These are phyloP conservation scores for Labeo rohita DNA, from an alignment of 2,113 vertebrate genomes.

Conservation along the genomic window DNA sequence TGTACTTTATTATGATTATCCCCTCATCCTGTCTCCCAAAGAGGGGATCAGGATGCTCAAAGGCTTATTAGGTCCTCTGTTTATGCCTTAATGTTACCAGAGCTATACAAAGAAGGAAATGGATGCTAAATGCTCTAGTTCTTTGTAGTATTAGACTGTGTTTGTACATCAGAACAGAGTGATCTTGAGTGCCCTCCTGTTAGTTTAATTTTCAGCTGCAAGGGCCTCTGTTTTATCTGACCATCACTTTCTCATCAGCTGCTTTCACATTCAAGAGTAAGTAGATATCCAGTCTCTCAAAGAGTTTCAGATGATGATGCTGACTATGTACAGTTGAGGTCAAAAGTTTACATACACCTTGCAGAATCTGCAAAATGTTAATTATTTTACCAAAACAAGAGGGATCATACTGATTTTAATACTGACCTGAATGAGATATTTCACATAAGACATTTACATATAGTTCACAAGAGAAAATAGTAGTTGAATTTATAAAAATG, in stretches of 20 bases:
- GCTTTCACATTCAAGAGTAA: background rate
- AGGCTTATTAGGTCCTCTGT: slow-evolving; percentile 32
- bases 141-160: slow-evolving; percentile 6
- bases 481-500: too few relatives aligned
- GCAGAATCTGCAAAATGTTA: too few relatives aligned
- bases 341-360: too few relatives aligned
- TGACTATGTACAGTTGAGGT: too few relatives aligned
- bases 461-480: too few relatives aligned
- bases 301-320: background rate
- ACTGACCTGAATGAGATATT: too few relatives aligned
- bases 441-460: too few relatives aligned
- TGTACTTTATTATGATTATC: slow-evolving; percentile 12
- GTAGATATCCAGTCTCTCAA: background rate
- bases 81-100: slow-evolving; percentile 26
- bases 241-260: slow-evolving; percentile 25
- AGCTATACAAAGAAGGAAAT: slow-evolving; percentile 29
- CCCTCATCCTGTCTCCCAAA: background rate
- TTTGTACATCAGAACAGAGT: slow-evolving; percentile 18
- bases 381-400: too few relatives aligned
- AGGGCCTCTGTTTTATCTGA: slow-evolving; percentile 22
- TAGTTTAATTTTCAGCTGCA: slow-evolving; percentile 12
- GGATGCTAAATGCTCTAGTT: background rate
- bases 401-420: too few relatives aligned
- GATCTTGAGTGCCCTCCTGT: slow-evolving; percentile 19
- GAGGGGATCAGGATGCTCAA: background rate